Percentiles rank a stretch among this genome's conserved stretches.
phyloP scores from a whole-genome alignment of 2,797 vertebrate genomes.

The Mormyrops boulengeri region DNA sequence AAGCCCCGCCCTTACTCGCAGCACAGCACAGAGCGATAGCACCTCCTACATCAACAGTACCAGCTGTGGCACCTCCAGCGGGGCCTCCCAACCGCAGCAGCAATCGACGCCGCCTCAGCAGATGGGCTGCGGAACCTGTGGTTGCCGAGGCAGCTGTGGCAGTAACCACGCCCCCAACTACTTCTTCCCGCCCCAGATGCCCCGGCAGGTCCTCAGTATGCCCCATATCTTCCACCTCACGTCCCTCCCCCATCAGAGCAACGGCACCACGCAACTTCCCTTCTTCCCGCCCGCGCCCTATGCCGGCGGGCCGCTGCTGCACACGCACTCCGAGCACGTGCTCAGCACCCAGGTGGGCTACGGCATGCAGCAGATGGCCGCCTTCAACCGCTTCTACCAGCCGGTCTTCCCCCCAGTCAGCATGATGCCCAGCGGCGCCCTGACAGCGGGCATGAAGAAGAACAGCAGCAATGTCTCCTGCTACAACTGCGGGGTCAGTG shows the following conservation, averaged over 20 bases:
- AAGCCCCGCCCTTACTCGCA: constrained; percentile 78
- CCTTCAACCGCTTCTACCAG: constrained; percentile 75
- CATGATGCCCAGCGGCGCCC: constrained; percentile 64
- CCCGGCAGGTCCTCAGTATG: constrained; percentile 79
- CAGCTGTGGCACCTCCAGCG: constrained; percentile 35
- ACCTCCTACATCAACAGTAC: constrained; percentile 72
- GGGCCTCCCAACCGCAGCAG: constrained; percentile 17
- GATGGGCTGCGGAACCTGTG: constrained; percentile 68
- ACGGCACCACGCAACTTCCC: constrained; percentile 68
- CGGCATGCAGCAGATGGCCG: constrained; percentile 76
- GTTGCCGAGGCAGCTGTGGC: constrained; percentile 70
- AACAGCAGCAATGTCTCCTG: constrained; percentile 78
- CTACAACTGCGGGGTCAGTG: constrained; percentile 86
- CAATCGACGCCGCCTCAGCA: constrained; percentile 53
- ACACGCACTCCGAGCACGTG: constrained; percentile 80
- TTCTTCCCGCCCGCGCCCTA: constrained; percentile 67
- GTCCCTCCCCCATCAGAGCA: constrained; percentile 80
- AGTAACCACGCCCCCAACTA: constrained; percentile 65
- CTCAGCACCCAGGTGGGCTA: constrained; percentile 76
- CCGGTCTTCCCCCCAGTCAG: constrained; percentile 71
- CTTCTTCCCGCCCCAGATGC: constrained; percentile 73
- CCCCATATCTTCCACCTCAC: constrained; percentile 77
- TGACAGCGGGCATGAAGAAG: constrained; percentile 76
- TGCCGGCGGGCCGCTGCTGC: constrained; percentile 66
- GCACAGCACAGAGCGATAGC: constrained; percentile 78